A percentile compares a stretch with the other conserved stretches of the same genome.
These are phyloP conservation scores for Gonatopus flavifemur DNA, from an alignment of 1,140 invertebrate species.

Conservation along the genomic window DNA sequence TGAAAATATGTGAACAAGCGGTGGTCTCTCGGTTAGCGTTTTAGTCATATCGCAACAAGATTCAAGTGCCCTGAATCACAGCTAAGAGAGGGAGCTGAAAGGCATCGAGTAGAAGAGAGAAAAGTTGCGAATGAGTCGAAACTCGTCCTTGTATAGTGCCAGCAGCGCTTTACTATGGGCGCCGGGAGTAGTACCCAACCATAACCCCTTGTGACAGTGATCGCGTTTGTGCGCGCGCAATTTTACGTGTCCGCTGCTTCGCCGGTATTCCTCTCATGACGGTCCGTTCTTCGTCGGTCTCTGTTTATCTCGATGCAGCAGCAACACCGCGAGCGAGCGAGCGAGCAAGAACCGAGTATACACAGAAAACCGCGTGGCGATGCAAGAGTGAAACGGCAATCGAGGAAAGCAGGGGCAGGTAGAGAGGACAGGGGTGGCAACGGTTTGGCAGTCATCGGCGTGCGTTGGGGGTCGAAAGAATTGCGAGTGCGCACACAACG, in stretches of 20 bases:
- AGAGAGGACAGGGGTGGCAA: not conserved
- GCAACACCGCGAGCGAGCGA: not conserved
- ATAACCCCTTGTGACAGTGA: constrained; percentile 25
- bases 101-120: not conserved
- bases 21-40: no score
- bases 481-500: constrained; percentile 13
- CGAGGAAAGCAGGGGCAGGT: not conserved
- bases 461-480: not conserved
- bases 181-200: constrained; percentile 26
- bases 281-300: not conserved
- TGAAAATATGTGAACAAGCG: no score
- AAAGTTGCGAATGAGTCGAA: not conserved
- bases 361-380: constrained; percentile 52
- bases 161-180: constrained; percentile 34
- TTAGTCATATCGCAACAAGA: no score
- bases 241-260: no score
- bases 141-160: constrained; percentile 32
- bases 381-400: not conserved
- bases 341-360: constrained; percentile 16
- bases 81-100: not conserved
- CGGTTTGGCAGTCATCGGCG: not conserved
- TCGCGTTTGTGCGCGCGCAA: constrained; percentile 10
- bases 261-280: constrained; percentile 7
- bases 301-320: constrained; percentile 1
- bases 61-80: not conserved